phyloP scores from a whole-genome alignment of 2,113 vertebrate species.

The Gulo gulo region DNA sequence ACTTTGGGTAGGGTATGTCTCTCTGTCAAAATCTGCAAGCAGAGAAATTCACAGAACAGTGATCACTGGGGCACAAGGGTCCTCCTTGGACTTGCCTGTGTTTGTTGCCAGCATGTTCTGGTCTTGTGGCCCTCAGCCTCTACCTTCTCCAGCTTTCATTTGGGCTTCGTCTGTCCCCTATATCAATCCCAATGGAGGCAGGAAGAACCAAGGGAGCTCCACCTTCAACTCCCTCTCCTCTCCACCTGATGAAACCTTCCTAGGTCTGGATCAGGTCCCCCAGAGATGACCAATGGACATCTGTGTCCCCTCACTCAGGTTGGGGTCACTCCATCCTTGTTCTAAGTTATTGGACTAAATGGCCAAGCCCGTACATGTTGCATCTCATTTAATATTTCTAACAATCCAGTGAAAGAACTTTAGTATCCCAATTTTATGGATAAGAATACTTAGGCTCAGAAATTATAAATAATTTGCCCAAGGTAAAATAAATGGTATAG shows the following conservation, averaged over 20 bases:
- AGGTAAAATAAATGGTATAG: not conserved
- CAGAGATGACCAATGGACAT: not conserved
- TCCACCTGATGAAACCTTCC: not conserved
- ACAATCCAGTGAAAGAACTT: not conserved
- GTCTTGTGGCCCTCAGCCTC: not conserved
- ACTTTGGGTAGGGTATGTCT: not conserved
- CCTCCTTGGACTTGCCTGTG: not conserved
- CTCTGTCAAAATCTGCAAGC: not conserved
- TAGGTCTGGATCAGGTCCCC: not conserved
- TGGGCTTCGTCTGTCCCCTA: not conserved
- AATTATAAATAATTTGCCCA: not conserved
- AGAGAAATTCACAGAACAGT: not conserved
- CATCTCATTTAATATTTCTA: not conserved
- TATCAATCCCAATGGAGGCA: not conserved
- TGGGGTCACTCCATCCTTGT: not conserved
- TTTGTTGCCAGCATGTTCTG: not conserved
- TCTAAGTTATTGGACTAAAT: not conserved
- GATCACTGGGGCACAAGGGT: not conserved
- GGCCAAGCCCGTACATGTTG: fast-evolving
- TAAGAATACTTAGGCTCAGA: not conserved
- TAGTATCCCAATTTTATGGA: not conserved
- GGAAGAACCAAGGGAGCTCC: not conserved
- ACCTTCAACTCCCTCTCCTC: fast-evolving
- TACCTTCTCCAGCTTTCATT: not conserved
- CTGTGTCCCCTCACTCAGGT: not conserved